Evolutionary conservation across 1,140 invertebrate species (phyloP).

Genomic region (Drosophila tsacasi): DNA sequence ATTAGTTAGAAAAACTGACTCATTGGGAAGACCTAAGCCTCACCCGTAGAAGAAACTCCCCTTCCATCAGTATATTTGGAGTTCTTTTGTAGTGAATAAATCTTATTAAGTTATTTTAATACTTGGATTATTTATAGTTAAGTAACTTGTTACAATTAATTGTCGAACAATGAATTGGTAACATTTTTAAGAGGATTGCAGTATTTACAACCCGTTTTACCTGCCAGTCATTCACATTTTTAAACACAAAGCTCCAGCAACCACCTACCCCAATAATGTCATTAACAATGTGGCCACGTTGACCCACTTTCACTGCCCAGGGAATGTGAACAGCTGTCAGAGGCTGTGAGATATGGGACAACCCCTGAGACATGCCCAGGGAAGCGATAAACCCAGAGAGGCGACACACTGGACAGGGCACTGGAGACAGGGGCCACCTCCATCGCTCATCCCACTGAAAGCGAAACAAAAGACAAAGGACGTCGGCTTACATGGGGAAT

Average conservation of each 20-base stretch:
- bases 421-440: slow-evolving; percentile 6
- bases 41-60: not conserved
- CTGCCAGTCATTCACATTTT: not conserved
- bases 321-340: slow-evolving; percentile 44
- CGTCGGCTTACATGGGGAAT: slow-evolving; percentile 26
- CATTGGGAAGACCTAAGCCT: not conserved
- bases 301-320: slow-evolving; percentile 43
- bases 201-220: too few species aligned
- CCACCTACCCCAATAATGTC: slow-evolving; percentile 41
- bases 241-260: slow-evolving; percentile 10
- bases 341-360: slow-evolving; percentile 40
- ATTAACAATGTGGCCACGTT: slow-evolving; percentile 27
- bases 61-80: not conserved
- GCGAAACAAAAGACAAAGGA: slow-evolving; percentile 33
- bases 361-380: slow-evolving; percentile 27
- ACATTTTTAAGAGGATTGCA: too few species aligned
- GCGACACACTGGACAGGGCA: slow-evolving; percentile 3
- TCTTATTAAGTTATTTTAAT: too few species aligned
- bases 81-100: not conserved
- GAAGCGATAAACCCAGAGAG: slow-evolving; percentile 26
- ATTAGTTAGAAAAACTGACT: not conserved
- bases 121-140: too few species aligned
- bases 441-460: slow-evolving; percentile 35
- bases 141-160: too few species aligned
- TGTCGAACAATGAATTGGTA: too few species aligned